These are phyloP conservation scores for Calonectris borealis DNA, from an alignment of 2,113 vertebrate species.

Conservation along the genomic window DNA sequence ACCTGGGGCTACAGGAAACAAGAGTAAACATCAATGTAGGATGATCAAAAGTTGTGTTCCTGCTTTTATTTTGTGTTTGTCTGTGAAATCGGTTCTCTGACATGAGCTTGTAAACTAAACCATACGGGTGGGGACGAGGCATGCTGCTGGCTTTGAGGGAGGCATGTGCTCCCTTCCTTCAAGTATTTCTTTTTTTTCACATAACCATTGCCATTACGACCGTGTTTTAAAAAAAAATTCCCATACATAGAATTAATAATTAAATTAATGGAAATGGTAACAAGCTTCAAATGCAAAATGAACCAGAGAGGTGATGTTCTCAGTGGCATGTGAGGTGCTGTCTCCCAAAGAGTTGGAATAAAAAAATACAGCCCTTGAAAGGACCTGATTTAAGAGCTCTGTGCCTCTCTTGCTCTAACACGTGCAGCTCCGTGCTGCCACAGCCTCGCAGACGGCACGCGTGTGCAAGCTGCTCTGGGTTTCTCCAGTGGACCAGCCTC, in stretches of 20 bases:
- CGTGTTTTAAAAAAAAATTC: not conserved
- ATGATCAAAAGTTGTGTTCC: conserved; percentile 31
- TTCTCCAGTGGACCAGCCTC: not conserved
- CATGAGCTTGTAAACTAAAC: conserved; percentile 21
- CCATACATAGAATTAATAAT: not conserved
- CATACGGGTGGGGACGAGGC: not conserved
- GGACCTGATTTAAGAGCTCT: not conserved
- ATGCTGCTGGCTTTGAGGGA: not conserved
- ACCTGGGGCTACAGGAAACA: conserved; percentile 52
- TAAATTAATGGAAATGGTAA: not conserved
- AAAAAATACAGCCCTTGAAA: not conserved
- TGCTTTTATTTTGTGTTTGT: conserved; percentile 45
- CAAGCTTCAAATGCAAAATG: not conserved
- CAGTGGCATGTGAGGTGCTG: not conserved
- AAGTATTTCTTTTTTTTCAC: not conserved
- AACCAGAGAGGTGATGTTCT: not conserved
- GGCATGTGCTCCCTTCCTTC: not conserved
- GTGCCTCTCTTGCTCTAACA: not conserved
- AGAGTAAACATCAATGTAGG: conserved; percentile 56
- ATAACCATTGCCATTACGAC: not conserved
- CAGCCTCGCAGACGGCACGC: fast-evolving
- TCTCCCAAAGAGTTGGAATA: not conserved
- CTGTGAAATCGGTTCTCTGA: conserved; percentile 7
- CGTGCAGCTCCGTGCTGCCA: fast-evolving
- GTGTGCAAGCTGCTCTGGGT: not conserved